Evolutionary conservation across 2,888 invertebrate genomes (phyloP), one percentile per base, ranked within the genome.

Genomic region (Drosophila buzzatii): DNA sequence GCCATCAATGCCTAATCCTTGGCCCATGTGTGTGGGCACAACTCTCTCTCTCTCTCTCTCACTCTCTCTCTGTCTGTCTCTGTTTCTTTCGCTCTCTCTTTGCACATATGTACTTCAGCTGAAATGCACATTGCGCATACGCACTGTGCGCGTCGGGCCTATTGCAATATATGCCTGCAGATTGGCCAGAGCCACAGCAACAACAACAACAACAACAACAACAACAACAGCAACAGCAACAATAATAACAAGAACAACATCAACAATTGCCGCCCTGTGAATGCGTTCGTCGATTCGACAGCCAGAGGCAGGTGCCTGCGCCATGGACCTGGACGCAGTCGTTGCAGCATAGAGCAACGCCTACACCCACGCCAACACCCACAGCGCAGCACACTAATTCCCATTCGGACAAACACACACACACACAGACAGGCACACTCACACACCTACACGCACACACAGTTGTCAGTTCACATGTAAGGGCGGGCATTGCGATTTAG

Each of bases 111-210:
- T 66, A 18, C n/a, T 31, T 14, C 2, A 23, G n/a, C 63, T 18
- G n/a, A n/a, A 49, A 51, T 65, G 67, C 75, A 76, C 73, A 88
- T 83, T 90, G 85, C 90, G 90, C 85, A 85, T 89, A 85, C 85
- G 85, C 85, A 85, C 84, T 90, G 90, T 85, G 71, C 16, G 52
- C 78, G 64, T 51, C 55, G 76, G 78, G 90, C 89, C 89, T 90
- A 88, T 79, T 87, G 90, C 89, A 89, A 82, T 76, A 78, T 70
- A 78, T 84, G 87, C 87, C 76, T 85, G 88, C 88, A 85, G 85
- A 85, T 89, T 89, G 88, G 84, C 81, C 82, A 87, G 70, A 73
- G 72, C 61, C 51, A 39, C 4, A 73, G 55, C 58, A 65, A 31
- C 79, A 61, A n/a, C 49, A 61, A n/a, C 47, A 60, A 12, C 55